Conservation (phyloP, 2,113 vertebrate genomes). For the Aleadryas rufinucha region DNA sequence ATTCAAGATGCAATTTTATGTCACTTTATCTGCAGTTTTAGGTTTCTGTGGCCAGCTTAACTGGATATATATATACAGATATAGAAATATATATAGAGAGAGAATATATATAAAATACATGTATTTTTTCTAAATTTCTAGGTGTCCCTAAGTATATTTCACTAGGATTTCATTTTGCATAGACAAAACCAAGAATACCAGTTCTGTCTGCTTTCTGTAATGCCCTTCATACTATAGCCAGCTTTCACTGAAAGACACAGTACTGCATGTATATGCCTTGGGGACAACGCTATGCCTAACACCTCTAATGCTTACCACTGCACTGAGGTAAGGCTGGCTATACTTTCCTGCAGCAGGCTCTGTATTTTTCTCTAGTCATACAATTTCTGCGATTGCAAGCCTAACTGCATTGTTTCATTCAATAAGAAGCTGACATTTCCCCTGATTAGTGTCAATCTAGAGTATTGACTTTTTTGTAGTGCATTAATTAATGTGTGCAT, state of each 20-base stretch:
- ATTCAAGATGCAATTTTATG: not conserved
- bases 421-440: not conserved
- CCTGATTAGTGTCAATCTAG: not conserved
- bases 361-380: not conserved
- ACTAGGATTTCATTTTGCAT: not conserved
- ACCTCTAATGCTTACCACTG: not conserved
- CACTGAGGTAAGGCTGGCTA: not conserved
- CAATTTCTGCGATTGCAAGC: not conserved
- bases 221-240: not conserved
- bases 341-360: not conserved
- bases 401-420: not conserved
- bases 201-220: not conserved
- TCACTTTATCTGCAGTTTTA: not conserved
- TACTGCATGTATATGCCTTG: not conserved
- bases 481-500: slow-evolving; percentile 3
- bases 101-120: no score
- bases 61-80: not conserved
- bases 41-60: not conserved
- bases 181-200: not conserved
- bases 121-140: not conserved
- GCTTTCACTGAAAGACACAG: not conserved
- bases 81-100: not conserved
- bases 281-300: not conserved
- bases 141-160: not conserved
- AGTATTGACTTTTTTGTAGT: not conserved